Evolutionary conservation across 2,888 invertebrate genomes (phyloP).

Genomic region (Euspilapteryx auroguttella): DNA sequence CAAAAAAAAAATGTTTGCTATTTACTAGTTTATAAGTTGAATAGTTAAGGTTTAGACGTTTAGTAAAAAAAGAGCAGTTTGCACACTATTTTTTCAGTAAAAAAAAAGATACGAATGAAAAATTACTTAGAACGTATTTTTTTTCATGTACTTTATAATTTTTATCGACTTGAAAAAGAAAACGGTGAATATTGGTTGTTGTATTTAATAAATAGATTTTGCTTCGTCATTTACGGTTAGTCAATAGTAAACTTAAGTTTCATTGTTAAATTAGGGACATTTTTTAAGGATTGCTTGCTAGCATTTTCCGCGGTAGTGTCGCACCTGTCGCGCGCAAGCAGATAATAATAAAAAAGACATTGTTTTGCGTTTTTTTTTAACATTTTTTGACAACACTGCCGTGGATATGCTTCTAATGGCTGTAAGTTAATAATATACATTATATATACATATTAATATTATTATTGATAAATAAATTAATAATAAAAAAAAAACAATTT

Average conservation of each 20-base stretch:
- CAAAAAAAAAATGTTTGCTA: slow-evolving; percentile 35
- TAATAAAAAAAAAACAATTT: slow-evolving; percentile 40
- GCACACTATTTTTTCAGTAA: slow-evolving; percentile 4
- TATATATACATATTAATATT: slow-evolving; percentile 60
- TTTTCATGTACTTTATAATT: background rate
- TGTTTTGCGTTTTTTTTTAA: background rate
- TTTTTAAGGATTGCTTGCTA: slow-evolving; percentile 33
- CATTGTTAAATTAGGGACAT: slow-evolving; percentile 23
- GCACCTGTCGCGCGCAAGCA: background rate
- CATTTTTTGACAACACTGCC: slow-evolving; percentile 6
- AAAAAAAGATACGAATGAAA: slow-evolving; percentile 1
- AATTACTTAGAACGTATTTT: slow-evolving; percentile 1
- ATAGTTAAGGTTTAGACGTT: slow-evolving; percentile 1
- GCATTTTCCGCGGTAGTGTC: slow-evolving; percentile 14
- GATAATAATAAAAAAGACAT: slow-evolving; percentile 1
- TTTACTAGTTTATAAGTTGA: slow-evolving; percentile 5
- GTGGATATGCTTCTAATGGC: slow-evolving; percentile 26
- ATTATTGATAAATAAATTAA: slow-evolving; percentile 60
- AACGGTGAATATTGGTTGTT: slow-evolving; percentile 31
- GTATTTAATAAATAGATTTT: slow-evolving; percentile 22
- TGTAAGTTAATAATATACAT: slow-evolving; percentile 59
- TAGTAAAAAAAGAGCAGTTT: background rate
- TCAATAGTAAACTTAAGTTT: slow-evolving; percentile 12
- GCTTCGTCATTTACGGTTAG: slow-evolving; percentile 9
- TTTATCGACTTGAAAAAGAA: slow-evolving; percentile 4